Evolutionary conservation across 2,797 vertebrate genomes (phyloP), one percentile per base, ranked within the genome.

Genomic region (Enteromius mattozi): DNA sequence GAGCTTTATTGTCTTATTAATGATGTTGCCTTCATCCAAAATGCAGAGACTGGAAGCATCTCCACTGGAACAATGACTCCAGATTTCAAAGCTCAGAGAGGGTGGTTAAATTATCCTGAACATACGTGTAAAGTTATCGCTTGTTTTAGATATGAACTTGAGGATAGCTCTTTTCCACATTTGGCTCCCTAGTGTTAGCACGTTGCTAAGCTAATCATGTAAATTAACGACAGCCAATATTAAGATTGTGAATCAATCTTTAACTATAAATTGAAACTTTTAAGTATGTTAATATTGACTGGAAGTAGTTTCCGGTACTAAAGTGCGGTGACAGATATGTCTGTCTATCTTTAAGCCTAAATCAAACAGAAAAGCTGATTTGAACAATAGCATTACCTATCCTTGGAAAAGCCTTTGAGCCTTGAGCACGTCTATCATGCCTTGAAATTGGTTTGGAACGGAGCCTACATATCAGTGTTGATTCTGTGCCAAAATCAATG

Each of bases 1-100:
- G 30, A 75, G 45, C 42, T 14, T 49, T 74, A 63, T 75, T 76
- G 71, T 37, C 30, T 24, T 13, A 54, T 76, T 82, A 75, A 82
- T 65, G 59, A 61, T 81, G 68, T 35, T 24, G 54, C 42, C 33
- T 17, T 66, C 30, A 66, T 82, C n/a, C 33, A 37, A 40, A 76
- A 82, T 10, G 56, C 42, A 47, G 56, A 24, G 7, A n/a, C 30
- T 75, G 30, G 21, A 82, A 82, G 33, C 63, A 65, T 65, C 63
- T 35, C 16, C 13, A n/a, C 30, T 75, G 21, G 13, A 82, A 82
- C 56, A 47, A 21, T 35, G 10, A 66, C 5, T 49, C 21, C 40
- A 66, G 24, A 66, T 79, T 65, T 65, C 42, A 35, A 7, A 47
- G 8, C 2, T 3, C 12, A 33, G 17, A 47, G 9, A 47, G 76